A percentile compares a stretch with the other conserved stretches of the same genome.
Evolutionary conservation across 2,113 vertebrate species (phyloP).

Genomic region (Alligator mississippiensis): DNA sequence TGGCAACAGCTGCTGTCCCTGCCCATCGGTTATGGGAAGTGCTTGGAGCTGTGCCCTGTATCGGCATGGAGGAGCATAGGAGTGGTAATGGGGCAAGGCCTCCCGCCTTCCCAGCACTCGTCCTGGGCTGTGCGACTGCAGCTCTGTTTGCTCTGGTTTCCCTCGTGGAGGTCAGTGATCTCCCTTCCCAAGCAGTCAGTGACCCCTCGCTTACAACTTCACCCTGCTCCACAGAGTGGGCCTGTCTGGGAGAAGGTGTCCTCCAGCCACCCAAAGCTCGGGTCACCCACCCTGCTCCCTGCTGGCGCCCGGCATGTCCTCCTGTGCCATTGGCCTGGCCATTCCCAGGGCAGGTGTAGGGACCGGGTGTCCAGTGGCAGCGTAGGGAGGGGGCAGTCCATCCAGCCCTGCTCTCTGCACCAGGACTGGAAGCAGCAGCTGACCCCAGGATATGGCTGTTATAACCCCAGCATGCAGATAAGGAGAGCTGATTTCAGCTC

Average conservation of each 20-base stretch:
- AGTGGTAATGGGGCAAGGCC: background rate
- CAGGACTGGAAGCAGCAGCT: background rate
- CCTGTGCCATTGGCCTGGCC: background rate
- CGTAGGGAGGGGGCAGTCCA: background rate
- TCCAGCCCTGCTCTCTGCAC: background rate
- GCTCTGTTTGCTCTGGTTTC: background rate
- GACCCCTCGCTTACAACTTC: background rate
- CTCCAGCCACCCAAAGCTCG: background rate
- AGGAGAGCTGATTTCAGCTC: background rate
- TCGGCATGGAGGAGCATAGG: fast-evolving
- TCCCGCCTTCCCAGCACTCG: background rate
- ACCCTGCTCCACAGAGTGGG: background rate
- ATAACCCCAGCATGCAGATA: background rate
- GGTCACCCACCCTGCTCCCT: background rate
- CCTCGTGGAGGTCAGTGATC: too few species aligned
- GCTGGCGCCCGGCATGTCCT: background rate
- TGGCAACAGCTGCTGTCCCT: background rate
- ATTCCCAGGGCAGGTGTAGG: background rate
- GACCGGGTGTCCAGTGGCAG: too few species aligned
- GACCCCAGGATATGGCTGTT: background rate
- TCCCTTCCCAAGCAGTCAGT: background rate
- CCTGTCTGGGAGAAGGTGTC: background rate
- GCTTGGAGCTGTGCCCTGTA: background rate
- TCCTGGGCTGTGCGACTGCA: background rate
- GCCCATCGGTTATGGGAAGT: too few species aligned